Conservation (phyloP, 2,113 vertebrate genomes). For the Eclectus roratus region DNA sequence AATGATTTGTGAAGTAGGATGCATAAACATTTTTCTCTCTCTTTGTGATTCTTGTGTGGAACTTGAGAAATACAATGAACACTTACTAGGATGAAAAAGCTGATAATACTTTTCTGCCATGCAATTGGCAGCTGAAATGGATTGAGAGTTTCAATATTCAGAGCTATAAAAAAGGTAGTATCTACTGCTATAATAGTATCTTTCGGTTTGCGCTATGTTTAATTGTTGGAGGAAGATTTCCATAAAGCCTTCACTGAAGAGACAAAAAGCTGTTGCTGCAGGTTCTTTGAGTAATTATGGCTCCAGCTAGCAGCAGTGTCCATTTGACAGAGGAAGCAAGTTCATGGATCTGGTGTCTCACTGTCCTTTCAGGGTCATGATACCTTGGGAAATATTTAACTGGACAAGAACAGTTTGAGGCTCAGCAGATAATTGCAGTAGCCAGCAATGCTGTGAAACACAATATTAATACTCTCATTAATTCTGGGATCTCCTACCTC, state of each 20-base stretch:
- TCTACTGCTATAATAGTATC: background rate
- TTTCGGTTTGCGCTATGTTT: background rate
- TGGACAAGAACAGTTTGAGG: background rate
- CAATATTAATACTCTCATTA: background rate
- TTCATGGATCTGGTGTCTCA: background rate
- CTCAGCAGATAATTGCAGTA: background rate
- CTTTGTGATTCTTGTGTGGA: background rate
- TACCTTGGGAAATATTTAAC: background rate
- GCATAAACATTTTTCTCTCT: background rate
- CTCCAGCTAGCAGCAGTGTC: background rate
- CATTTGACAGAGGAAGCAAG: background rate
- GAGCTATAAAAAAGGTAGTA: background rate
- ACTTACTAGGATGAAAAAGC: background rate
- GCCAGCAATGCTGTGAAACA: background rate
- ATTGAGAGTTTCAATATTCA: background rate
- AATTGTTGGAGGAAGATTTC: background rate
- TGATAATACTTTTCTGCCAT: background rate
- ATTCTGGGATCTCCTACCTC: background rate
- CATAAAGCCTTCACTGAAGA: background rate
- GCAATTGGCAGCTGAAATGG: background rate
- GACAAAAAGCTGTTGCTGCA: background rate
- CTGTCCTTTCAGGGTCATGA: accelerated
- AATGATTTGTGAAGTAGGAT: background rate
- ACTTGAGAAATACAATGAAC: background rate
- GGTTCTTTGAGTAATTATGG: background rate